Conservation (phyloP, 2,888 invertebrate species). For the Gisinianus flammeolus region DNA sequence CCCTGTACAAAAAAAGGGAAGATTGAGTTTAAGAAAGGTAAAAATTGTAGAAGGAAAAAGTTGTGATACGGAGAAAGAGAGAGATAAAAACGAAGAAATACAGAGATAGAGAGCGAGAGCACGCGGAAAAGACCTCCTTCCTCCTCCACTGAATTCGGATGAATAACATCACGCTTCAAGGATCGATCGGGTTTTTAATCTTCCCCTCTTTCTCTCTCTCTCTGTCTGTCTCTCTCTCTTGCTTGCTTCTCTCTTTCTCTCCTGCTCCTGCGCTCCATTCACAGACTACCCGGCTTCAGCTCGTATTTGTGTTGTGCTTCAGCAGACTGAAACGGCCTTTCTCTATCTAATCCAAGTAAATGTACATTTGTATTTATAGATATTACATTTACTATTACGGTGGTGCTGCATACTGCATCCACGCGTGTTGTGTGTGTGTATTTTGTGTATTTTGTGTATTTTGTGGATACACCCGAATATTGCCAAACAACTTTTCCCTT, state of each 20-base stretch:
- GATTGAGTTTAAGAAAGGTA: too few species aligned
- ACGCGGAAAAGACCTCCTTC: conserved; percentile 24
- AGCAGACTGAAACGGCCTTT: conserved; percentile 10
- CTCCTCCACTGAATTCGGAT: conserved; percentile 43
- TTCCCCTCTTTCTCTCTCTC: conserved; percentile 16
- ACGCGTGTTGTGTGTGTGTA: too few species aligned
- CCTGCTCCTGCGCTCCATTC: conserved; percentile 28
- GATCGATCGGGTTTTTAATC: conserved; percentile 49
- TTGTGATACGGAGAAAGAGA: not conserved
- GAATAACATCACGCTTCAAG: conserved; percentile 48
- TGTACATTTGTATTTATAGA: too few species aligned
- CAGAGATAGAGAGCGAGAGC: conserved; percentile 10
- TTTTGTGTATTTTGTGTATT: too few species aligned
- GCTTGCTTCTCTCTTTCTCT: conserved; percentile 20
- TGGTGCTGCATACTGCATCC: too few species aligned
- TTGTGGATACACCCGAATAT: too few species aligned
- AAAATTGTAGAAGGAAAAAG: not conserved
- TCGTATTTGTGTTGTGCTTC: conserved; percentile 18
- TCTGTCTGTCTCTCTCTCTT: not conserved
- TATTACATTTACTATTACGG: too few species aligned
- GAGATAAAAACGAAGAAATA: not conserved
- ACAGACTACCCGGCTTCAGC: conserved; percentile 15
- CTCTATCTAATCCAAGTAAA: too few species aligned
- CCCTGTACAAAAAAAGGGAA: not conserved
- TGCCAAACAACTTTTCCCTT: too few species aligned